Evolutionary conservation across 2,888 invertebrate species (phyloP).

Genomic region (Dynastes tityus): DNA sequence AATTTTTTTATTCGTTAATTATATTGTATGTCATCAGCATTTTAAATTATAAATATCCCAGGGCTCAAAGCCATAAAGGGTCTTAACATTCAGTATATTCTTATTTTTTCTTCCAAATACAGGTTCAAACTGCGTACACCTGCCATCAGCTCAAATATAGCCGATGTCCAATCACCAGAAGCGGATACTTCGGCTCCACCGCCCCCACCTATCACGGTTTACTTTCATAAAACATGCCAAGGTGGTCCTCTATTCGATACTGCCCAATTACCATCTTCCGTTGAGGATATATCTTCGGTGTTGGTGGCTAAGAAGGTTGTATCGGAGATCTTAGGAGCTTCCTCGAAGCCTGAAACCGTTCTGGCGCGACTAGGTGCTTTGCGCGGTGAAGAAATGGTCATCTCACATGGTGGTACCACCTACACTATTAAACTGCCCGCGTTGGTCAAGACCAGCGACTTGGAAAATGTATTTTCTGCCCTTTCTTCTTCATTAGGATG

Average conservation of each 20-base stretch:
- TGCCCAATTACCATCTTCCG: slow-evolving; percentile 69
- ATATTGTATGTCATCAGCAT: too few relatives aligned
- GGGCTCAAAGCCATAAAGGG: too few relatives aligned
- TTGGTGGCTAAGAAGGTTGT: slow-evolving; percentile 68
- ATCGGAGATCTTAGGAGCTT: slow-evolving; percentile 63
- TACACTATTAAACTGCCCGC: slow-evolving; percentile 75
- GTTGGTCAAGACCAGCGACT: slow-evolving; percentile 66
- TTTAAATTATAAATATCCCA: too few relatives aligned
- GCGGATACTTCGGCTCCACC: slow-evolving; percentile 70
- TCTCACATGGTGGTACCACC: slow-evolving; percentile 69
- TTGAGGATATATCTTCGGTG: slow-evolving; percentile 71
- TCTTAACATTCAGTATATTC: too few relatives aligned
- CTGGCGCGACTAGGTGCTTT: slow-evolving; percentile 64
- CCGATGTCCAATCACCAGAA: slow-evolving; percentile 67
- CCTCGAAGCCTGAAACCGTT: slow-evolving; percentile 67
- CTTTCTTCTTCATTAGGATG: slow-evolving; percentile 73
- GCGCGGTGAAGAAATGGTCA: slow-evolving; percentile 67
- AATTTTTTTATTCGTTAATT: neutral
- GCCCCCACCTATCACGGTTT: slow-evolving; percentile 73
- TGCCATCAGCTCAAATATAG: slow-evolving; percentile 55
- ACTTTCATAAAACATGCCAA: slow-evolving; percentile 72
- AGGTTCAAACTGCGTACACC: slow-evolving; percentile 74
- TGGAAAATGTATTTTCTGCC: slow-evolving; percentile 73
- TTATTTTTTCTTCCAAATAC: slow-evolving; percentile 54
- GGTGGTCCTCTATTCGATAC: slow-evolving; percentile 73